Evolutionary conservation across 2,888 invertebrate genomes (phyloP).

Genomic region (Drosophila algonquin): DNA sequence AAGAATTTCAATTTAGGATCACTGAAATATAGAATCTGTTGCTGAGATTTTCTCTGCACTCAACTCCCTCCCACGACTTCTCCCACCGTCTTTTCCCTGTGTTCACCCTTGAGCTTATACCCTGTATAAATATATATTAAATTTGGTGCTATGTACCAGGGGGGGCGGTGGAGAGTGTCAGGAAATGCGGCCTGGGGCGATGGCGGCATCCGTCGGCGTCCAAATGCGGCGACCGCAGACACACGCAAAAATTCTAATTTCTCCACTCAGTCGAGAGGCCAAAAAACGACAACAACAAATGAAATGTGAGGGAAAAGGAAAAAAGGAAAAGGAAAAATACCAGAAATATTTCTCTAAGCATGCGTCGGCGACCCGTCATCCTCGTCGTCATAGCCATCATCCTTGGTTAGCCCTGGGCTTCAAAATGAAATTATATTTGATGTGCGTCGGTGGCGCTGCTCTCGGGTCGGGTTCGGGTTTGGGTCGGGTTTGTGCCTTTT

Average conservation of each 20-base stretch:
- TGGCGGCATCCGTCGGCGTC: constrained; percentile 63
- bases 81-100: background rate
- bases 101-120: constrained; percentile 4
- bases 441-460: constrained; percentile 51
- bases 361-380: constrained; percentile 56
- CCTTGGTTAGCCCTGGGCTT: constrained; percentile 73
- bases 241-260: constrained; percentile 70
- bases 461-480: too few relatives aligned
- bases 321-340: constrained; percentile 55
- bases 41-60: background rate
- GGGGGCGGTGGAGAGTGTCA: constrained; percentile 24
- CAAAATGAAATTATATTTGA: constrained; percentile 79
- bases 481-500: constrained; percentile 52
- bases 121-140: constrained; percentile 73
- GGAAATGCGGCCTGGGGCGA: constrained; percentile 52
- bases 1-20: too few relatives aligned
- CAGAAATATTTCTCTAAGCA: constrained; percentile 76
- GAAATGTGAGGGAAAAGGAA: constrained; percentile 25
- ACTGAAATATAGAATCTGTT: background rate
- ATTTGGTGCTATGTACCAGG: constrained; percentile 42
- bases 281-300: constrained; percentile 28
- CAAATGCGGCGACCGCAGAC: constrained; percentile 71
- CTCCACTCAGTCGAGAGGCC: constrained; percentile 56
- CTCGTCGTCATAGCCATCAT: constrained; percentile 30
- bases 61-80: too few relatives aligned